These are phyloP conservation scores for Philhelius pedissequus DNA, from an alignment of 2,888 invertebrate species.

Conservation along the genomic window DNA sequence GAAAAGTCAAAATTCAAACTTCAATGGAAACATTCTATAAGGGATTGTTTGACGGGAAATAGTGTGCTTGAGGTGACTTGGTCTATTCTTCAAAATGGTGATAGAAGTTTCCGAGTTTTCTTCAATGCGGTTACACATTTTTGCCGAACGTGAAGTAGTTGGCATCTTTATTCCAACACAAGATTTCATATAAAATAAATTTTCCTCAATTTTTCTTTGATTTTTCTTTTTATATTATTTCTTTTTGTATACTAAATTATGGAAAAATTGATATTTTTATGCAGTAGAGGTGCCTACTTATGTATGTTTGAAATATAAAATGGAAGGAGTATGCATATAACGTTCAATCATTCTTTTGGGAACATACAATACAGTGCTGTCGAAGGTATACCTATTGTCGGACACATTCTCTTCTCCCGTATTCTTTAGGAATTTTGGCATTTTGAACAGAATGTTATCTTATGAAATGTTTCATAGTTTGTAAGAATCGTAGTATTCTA, in stretches of 20 bases:
- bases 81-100: slow-evolving; percentile 14
- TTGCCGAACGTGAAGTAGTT: slow-evolving; percentile 2
- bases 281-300: neutral
- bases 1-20: slow-evolving; percentile 40
- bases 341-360: neutral
- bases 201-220: slow-evolving; percentile 23
- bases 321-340: slow-evolving; percentile 25
- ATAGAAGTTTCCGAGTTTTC: slow-evolving; percentile 22
- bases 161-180: slow-evolving; percentile 35
- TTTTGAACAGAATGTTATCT: too few species aligned
- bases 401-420: too few species aligned
- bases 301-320: neutral
- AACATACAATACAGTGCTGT: neutral
- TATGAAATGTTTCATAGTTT: too few species aligned
- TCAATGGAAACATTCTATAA: slow-evolving; percentile 53
- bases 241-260: neutral
- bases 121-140: neutral
- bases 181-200: slow-evolving; percentile 54
- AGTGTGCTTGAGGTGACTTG: slow-evolving; percentile 34
- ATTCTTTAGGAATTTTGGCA: too few species aligned
- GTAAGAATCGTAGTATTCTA: too few species aligned
- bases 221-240: neutral
- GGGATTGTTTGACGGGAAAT: slow-evolving; percentile 26
- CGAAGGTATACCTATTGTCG: too few species aligned
- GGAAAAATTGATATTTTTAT: slow-evolving; percentile 56